A percentile compares a stretch with the other conserved stretches of the same genome.
phyloP scores from a whole-genome alignment of 2,113 vertebrate species.

The Pseudonaja textilis region DNA sequence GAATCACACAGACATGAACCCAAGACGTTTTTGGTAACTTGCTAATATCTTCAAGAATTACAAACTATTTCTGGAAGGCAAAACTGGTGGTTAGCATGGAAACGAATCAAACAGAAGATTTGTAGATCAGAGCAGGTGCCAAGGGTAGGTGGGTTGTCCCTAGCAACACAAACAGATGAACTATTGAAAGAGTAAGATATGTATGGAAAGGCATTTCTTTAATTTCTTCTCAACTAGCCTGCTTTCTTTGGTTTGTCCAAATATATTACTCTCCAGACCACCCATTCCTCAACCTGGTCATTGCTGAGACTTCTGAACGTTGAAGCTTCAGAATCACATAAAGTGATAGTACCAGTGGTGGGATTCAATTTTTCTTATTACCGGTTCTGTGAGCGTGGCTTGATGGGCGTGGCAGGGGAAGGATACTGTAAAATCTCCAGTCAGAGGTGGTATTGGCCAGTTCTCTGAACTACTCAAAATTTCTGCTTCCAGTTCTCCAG shows the following conservation, averaged over 20 bases:
- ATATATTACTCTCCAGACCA: not conserved
- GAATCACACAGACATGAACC: not conserved
- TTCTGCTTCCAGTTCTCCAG: too few species aligned
- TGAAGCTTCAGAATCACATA: not conserved
- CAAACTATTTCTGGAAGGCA: not conserved
- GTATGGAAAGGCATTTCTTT: not conserved
- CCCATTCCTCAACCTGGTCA: not conserved
- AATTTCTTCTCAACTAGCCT: not conserved
- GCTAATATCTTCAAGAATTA: not conserved
- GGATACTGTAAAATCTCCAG: too few species aligned
- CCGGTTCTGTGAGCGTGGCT: too few species aligned
- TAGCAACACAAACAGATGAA: not conserved
- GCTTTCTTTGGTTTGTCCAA: not conserved
- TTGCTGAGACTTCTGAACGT: not conserved
- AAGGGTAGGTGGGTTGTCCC: not conserved
- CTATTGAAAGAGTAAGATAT: not conserved
- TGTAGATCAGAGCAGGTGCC: not conserved
- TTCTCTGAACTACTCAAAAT: too few species aligned
- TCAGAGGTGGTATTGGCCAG: too few species aligned
- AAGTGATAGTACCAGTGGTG: too few species aligned
- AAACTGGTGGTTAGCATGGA: not conserved
- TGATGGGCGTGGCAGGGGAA: too few species aligned
- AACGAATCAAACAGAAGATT: not conserved
- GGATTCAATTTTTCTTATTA: too few species aligned
- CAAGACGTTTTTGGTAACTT: not conserved